Evolutionary conservation across 2,113 vertebrate genomes (phyloP).

Genomic region (Gorsachius goisagi): DNA sequence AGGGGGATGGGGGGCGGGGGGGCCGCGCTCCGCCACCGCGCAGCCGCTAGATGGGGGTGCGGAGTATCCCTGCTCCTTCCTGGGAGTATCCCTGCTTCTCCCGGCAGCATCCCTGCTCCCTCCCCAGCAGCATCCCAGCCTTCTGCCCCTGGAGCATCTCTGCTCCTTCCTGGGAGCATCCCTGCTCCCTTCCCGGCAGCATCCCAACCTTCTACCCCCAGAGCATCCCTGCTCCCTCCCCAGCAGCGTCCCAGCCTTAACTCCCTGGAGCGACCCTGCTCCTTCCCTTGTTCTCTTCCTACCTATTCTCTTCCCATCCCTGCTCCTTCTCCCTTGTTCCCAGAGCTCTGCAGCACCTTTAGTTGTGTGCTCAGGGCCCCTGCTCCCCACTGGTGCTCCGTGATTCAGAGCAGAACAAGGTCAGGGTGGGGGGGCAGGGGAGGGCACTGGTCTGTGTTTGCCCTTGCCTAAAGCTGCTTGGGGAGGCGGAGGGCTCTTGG

Average conservation of each 20-base stretch:
- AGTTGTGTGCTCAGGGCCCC: rapidly evolving
- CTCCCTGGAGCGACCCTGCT: background rate
- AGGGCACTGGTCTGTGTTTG: background rate
- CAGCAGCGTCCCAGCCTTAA: background rate
- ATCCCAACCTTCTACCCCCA: too few relatives aligned
- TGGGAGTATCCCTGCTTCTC: too few relatives aligned
- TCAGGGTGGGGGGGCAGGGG: too few relatives aligned
- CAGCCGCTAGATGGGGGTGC: background rate
- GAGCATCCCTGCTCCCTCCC: too few relatives aligned
- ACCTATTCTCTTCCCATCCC: too few relatives aligned
- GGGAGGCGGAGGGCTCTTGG: background rate
- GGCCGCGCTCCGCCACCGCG: background rate
- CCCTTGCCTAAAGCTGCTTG: background rate
- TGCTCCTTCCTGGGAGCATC: background rate
- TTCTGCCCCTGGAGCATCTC: background rate
- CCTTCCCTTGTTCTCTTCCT: background rate
- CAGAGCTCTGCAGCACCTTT: background rate
- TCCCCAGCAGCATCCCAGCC: background rate
- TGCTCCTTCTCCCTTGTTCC: too few relatives aligned
- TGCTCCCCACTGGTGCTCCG: background rate
- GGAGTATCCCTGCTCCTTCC: background rate
- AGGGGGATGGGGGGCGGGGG: background rate
- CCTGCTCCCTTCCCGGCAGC: too few relatives aligned
- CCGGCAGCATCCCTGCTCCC: background rate
- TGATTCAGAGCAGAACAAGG: background rate